Conservation (phyloP, 2,113 vertebrate genomes). For the Oreochromis spilurus region DNA sequence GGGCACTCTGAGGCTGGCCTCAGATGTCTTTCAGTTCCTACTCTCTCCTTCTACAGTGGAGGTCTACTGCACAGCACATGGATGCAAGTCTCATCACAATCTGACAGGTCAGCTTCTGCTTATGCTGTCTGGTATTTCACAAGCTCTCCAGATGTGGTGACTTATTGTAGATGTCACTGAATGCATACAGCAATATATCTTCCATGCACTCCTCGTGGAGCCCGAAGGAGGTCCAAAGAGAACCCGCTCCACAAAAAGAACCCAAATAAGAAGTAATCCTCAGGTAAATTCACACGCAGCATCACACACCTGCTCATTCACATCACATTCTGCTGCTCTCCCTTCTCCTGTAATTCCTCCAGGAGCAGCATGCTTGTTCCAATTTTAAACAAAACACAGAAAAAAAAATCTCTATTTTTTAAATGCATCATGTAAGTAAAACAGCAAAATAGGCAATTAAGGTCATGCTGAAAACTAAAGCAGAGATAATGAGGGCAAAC, state of each 20-base stretch:
- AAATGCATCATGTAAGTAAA: neutral
- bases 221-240: neutral
- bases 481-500: neutral
- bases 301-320: neutral
- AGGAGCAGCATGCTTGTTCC: neutral
- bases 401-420: neutral
- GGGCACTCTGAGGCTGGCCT: neutral
- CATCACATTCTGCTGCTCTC: neutral
- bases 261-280: neutral
- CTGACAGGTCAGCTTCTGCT: neutral
- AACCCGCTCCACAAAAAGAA: neutral
- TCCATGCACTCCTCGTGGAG: neutral
- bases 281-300: neutral
- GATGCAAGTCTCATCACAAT: neutral
- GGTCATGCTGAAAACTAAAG: neutral
- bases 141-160: neutral
- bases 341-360: neutral
- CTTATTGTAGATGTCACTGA: neutral
- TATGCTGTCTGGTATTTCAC: neutral
- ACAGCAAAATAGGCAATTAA: slow-evolving; percentile 2
- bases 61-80: neutral
- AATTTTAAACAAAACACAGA: slow-evolving; percentile 6
- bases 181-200: neutral
- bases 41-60: neutral
- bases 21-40: neutral